Evolutionary conservation across 2,888 invertebrate genomes (phyloP).

Genomic region (Tachina grossa): DNA sequence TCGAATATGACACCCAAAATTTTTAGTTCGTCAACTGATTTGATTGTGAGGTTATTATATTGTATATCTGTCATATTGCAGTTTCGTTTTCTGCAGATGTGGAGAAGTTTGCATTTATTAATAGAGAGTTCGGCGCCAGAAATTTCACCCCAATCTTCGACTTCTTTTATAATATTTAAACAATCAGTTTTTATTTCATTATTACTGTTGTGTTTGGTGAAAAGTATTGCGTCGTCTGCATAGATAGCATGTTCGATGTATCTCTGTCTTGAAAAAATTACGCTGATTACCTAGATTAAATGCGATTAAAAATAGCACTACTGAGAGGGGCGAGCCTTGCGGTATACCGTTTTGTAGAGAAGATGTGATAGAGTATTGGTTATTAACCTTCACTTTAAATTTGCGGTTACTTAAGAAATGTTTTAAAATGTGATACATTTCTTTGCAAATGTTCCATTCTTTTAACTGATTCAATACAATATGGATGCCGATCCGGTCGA

Average conservation of each 20-base stretch:
- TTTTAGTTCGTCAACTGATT: neutral
- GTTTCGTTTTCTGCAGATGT: constrained; percentile 3
- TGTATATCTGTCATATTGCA: neutral
- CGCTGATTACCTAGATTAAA: too few relatives aligned
- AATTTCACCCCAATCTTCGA: constrained; percentile 4
- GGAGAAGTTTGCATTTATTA: neutral
- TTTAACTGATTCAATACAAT: neutral
- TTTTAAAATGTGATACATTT: too few relatives aligned
- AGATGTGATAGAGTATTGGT: too few relatives aligned
- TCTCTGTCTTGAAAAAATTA: too few relatives aligned
- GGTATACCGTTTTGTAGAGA: too few relatives aligned
- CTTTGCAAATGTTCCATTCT: constrained; percentile 20
- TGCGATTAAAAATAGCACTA: too few relatives aligned
- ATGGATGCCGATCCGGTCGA: neutral
- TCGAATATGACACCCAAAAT: neutral
- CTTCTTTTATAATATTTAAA: neutral
- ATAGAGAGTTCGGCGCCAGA: constrained; percentile 12
- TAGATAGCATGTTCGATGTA: too few relatives aligned
- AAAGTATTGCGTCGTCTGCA: constrained; percentile 24
- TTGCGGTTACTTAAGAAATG: too few relatives aligned
- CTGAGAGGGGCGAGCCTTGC: too few relatives aligned
- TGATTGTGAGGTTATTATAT: too few relatives aligned
- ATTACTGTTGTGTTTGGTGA: constrained; percentile 11
- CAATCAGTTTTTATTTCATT: neutral
- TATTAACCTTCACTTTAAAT: too few relatives aligned